Evolutionary conservation across 2,113 vertebrate species (phyloP).

Genomic region (Caretta caretta): DNA sequence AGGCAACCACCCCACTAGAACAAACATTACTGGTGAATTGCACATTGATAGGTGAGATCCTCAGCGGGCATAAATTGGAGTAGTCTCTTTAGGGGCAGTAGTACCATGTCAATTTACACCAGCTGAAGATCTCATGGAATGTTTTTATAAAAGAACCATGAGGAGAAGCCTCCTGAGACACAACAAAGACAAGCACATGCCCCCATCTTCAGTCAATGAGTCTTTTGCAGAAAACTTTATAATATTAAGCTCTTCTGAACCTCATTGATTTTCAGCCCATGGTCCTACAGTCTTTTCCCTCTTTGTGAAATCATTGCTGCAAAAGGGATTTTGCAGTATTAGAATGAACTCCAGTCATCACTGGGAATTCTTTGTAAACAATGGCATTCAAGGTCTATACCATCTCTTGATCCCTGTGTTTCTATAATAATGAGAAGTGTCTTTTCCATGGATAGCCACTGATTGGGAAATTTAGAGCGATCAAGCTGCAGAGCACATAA

Average conservation of each 20-base stretch:
- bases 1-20: neutral
- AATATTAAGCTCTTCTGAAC: constrained; percentile 16
- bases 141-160: neutral
- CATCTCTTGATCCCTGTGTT: constrained; percentile 28
- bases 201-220: neutral
- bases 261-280: constrained; percentile 16
- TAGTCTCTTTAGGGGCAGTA: neutral
- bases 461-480: constrained; percentile 47
- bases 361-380: constrained; percentile 71
- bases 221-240: constrained; percentile 6
- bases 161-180: neutral
- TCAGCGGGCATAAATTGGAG: neutral
- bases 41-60: constrained; percentile 21
- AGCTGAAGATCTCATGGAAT: neutral
- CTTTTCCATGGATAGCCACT: constrained; percentile 6
- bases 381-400: constrained; percentile 40
- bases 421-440: constrained; percentile 61
- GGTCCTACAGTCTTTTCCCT: neutral
- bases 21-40: constrained; percentile 31
- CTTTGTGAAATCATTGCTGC: constrained; percentile 13
- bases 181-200: neutral
- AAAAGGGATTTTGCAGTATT: constrained; percentile 48
- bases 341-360: constrained; percentile 49
- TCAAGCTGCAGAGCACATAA: constrained; percentile 17
- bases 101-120: constrained; percentile 15